These are phyloP conservation scores for Malacoraja senta DNA, from an alignment of 2,797 vertebrate genomes.

Conservation along the genomic window DNA sequence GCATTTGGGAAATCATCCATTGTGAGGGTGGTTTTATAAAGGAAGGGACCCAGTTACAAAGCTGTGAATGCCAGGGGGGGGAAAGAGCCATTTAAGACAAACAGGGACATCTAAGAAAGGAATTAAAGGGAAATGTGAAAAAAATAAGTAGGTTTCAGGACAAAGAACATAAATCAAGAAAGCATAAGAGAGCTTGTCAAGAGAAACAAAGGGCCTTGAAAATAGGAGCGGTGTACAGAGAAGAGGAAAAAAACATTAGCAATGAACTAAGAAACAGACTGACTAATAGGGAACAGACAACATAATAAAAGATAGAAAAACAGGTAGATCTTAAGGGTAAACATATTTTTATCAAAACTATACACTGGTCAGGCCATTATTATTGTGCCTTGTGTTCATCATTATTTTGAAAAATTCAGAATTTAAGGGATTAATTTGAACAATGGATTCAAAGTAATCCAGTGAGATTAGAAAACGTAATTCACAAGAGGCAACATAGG, in stretches of 20 bases:
- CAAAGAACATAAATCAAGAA: not conserved
- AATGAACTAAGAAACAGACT: not conserved
- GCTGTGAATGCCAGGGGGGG: not conserved
- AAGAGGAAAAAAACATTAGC: not conserved
- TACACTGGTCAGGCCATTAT: not conserved
- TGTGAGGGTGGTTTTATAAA: not conserved
- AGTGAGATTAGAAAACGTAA: too few relatives aligned
- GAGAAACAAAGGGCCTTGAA: not conserved
- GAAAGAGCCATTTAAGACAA: not conserved
- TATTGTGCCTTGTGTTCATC: not conserved
- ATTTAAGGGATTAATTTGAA: not conserved
- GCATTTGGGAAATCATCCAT: not conserved
- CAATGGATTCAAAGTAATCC: not conserved
- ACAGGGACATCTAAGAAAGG: not conserved
- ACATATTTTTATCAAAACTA: not conserved
- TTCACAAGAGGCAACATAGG: not conserved
- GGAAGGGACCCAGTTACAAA: not conserved
- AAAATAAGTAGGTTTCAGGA: conserved; percentile 11
- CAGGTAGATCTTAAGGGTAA: not conserved
- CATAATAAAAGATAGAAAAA: not conserved
- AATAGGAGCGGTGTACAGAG: not conserved
- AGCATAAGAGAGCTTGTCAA: not conserved
- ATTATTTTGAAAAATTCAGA: not conserved
- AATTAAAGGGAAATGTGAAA: not conserved
- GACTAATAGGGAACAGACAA: not conserved